Base-by-base conservation (phyloP, 2,797 vertebrate genomes). In the Premnoplex brunnescens region DNA sequence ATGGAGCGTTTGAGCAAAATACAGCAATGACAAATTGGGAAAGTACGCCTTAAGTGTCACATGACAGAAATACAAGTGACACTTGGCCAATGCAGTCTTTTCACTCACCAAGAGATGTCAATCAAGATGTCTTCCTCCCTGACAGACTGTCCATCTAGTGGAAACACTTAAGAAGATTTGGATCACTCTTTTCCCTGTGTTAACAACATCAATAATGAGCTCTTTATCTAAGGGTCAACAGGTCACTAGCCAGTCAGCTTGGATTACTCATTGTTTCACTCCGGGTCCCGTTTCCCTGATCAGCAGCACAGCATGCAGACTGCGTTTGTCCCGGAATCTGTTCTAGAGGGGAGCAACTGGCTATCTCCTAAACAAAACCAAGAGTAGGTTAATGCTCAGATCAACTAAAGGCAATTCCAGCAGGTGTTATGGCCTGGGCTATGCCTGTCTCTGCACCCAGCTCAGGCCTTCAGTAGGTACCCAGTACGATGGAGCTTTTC, bases 131-230 rank as follows among this genome's bases (percentile, higher is more conserved):
- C 82, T 81, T 88, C 75, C 66, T 91, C 73, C 55, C 62, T 85
- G 76, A 85, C 85, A 92, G 63, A 91, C 34, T 6, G 4, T 89
- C 93, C 90, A 89, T 89, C 91, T 87, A 82, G 84, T 92, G 84
- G 60, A 95, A 94, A 94, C 92, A 64, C 91, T 97, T 94, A 93
- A 93, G 95, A 80, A 96, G 92, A 87, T 94, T 94, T 94, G 78
- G 81, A 93, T 93, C 90, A 87, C 71, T 89, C 84, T 85, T 94
- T 89, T 93, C 52, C 66, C 85, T 82, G 39, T 80, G 69, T 88
- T 96, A 96, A 94, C 84, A 93, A 64, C 76, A 7, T 46, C 87
- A 83, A 88, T 91, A 96, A 93, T 84, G 93, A 88, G 72, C 60
- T 94, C 75, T 95, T 94, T 95, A n/a, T 94, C 73, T 72, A 19